Percentiles rank a stretch among this genome's conserved stretches.
phyloP scores from a whole-genome alignment of 2,888 invertebrate genomes.

The Druceiella hillmani region DNA sequence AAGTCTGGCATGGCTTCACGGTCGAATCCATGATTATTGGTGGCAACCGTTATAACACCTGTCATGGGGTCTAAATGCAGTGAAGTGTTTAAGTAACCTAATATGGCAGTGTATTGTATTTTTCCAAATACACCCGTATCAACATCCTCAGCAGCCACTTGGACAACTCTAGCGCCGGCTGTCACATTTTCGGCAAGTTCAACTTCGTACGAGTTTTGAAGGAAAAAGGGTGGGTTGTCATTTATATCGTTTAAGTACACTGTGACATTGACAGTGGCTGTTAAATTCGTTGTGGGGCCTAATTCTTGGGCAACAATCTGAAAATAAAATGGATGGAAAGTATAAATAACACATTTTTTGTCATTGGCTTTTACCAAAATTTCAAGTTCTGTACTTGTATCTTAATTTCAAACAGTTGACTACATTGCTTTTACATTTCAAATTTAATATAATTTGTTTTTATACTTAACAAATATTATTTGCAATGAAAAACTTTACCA shows the following conservation, averaged over 20 bases:
- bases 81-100: slow-evolving; percentile 73
- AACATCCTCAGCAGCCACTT: slow-evolving; percentile 75
- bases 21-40: slow-evolving; percentile 72
- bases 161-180: slow-evolving; percentile 64
- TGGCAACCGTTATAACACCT: slow-evolving; percentile 76
- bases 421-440: too few species aligned
- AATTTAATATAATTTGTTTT: too few species aligned
- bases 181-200: slow-evolving; percentile 77
- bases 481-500: too few species aligned
- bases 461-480: too few species aligned
- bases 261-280: slow-evolving; percentile 68
- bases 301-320: slow-evolving; percentile 78
- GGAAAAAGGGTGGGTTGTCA: slow-evolving; percentile 81
- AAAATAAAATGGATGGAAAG: too few species aligned
- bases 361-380: too few species aligned
- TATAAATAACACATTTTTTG: too few species aligned
- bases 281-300: slow-evolving; percentile 68
- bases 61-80: slow-evolving; percentile 71
- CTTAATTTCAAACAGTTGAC: too few species aligned
- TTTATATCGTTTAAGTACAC: slow-evolving; percentile 82
- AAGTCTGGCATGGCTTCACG: slow-evolving; percentile 74
- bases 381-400: too few species aligned
- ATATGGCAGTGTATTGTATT: slow-evolving; percentile 70
- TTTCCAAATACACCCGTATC: slow-evolving; percentile 75
- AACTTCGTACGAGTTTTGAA: slow-evolving; percentile 65